These are phyloP conservation scores for Hirtodrosophila duncani DNA, from an alignment of 2,888 invertebrate genomes.

Conservation along the genomic window DNA sequence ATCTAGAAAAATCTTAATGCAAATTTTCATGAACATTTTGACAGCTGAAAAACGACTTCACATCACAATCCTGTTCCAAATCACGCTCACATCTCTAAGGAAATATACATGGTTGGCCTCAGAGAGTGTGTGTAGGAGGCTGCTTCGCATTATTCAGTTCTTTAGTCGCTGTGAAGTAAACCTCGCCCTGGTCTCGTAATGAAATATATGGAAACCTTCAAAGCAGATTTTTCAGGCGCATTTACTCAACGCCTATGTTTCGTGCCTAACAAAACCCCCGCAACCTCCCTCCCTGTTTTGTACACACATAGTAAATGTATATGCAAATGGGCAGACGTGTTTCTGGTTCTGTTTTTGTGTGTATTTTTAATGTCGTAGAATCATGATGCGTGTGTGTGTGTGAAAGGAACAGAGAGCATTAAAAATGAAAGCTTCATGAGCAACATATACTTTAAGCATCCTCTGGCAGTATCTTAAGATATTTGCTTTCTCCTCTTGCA, in stretches of 20 bases:
- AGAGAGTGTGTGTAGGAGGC: no score
- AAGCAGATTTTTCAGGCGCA: conserved; percentile 43
- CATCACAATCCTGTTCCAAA: no score
- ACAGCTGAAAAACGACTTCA: no score
- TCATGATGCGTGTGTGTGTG: conserved; percentile 10
- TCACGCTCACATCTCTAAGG: no score
- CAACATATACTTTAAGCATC: conserved; percentile 65
- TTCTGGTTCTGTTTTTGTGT: conserved; percentile 16
- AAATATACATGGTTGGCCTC: no score
- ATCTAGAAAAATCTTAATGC: no score
- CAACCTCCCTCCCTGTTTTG: not conserved
- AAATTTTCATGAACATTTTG: no score
- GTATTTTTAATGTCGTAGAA: conserved; percentile 53
- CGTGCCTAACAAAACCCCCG: not conserved
- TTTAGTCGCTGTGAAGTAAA: not conserved
- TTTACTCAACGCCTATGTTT: conserved; percentile 16
- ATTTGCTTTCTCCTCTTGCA: conserved; percentile 76
- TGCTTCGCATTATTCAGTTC: no score
- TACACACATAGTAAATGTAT: no score
- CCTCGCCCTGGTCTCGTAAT: conserved; percentile 32
- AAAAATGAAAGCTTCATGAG: conserved; percentile 68
- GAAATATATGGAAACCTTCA: conserved; percentile 58
- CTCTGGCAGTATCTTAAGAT: no score
- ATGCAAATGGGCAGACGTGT: conserved; percentile 30
- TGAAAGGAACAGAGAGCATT: conserved; percentile 36